phyloP scores from a whole-genome alignment of 2,113 vertebrate species.

The Apteryx owenii region DNA sequence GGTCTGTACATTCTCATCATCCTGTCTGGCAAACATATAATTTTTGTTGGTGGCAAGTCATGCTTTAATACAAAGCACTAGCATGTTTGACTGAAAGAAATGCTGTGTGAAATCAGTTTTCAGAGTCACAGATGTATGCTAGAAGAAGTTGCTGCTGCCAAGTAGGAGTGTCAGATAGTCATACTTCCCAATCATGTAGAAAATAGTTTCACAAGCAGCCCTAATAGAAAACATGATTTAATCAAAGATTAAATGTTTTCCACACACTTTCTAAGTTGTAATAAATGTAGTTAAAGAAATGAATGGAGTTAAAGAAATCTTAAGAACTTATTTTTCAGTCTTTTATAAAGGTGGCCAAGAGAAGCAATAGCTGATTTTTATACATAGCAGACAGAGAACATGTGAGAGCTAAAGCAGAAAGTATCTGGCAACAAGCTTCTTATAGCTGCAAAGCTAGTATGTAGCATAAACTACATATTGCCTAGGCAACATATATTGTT shows the following conservation, averaged over 20 bases:
- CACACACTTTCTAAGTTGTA: neutral
- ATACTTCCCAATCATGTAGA: neutral
- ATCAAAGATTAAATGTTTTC: neutral
- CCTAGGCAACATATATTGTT: neutral
- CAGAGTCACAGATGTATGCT: neutral
- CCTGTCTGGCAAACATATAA: neutral
- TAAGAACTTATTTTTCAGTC: neutral
- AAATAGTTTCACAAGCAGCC: neutral
- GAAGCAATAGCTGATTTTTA: neutral
- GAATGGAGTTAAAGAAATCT: neutral
- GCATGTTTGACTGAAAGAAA: neutral
- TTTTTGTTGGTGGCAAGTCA: neutral
- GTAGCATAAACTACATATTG: neutral
- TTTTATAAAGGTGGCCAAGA: neutral
- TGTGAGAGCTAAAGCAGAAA: neutral
- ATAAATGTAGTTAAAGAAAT: neutral
- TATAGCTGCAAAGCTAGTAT: neutral
- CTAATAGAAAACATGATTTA: neutral
- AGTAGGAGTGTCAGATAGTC: neutral
- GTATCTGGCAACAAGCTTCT: neutral
- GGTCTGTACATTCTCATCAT: neutral
- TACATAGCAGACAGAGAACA: neutral
- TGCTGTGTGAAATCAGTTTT: neutral
- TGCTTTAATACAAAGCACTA: neutral
- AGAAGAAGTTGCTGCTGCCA: neutral